phyloP scores from a whole-genome alignment of 2,797 vertebrate genomes.

The Acanthopagrus latus region DNA sequence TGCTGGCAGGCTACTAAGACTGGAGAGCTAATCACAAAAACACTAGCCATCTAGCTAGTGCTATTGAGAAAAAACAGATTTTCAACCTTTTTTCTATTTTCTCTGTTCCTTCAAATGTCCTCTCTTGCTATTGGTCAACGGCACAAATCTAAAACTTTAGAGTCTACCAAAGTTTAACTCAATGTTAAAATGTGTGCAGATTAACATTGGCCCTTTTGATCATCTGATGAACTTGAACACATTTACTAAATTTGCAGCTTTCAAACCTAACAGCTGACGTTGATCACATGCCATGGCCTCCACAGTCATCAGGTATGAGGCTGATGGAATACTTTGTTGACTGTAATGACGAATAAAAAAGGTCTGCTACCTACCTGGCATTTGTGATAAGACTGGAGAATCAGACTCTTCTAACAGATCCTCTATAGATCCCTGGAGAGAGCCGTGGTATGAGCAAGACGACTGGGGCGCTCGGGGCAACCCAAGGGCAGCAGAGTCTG shows the following conservation, averaged over 20 bases:
- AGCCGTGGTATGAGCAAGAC: conserved; percentile 84
- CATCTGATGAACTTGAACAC: not conserved
- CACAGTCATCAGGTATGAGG: not conserved
- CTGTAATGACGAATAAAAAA: not conserved
- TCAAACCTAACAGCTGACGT: too few relatives aligned
- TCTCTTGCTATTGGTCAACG: too few relatives aligned
- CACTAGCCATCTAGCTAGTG: fast-evolving
- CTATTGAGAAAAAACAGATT: not conserved
- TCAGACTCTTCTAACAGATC: conserved; percentile 93
- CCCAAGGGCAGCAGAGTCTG: conserved; percentile 90
- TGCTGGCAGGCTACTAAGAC: not conserved
- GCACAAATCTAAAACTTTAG: too few relatives aligned
- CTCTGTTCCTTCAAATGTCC: not conserved
- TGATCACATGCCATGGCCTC: not conserved
- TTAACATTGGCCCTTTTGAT: not conserved
- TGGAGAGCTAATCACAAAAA: not conserved
- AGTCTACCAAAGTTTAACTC: too few relatives aligned
- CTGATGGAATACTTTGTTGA: not conserved
- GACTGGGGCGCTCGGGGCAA: conserved; percentile 90
- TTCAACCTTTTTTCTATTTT: not conserved
- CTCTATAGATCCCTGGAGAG: conserved; percentile 84
- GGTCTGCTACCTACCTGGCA: conserved; percentile 74
- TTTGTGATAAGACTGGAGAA: conserved; percentile 90
- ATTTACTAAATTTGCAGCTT: not conserved
- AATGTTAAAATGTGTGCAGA: too few relatives aligned